phyloP scores from a whole-genome alignment of 2,113 vertebrate species.

The Brachypteracias leptosomus region DNA sequence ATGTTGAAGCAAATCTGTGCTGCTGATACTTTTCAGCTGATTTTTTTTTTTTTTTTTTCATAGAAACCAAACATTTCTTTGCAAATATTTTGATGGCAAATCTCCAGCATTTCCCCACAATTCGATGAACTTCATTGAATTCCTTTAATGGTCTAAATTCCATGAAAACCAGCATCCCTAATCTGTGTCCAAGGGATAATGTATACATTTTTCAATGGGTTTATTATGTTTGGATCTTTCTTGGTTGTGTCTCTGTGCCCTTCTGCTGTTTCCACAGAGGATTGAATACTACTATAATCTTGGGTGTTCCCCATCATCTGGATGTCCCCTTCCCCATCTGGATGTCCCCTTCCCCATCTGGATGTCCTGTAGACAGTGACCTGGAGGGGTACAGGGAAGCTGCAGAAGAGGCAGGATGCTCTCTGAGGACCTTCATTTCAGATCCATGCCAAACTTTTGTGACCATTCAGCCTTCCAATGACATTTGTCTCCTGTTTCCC shows the following conservation, averaged over 20 bases:
- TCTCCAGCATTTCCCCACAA: neutral
- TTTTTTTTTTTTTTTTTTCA: neutral
- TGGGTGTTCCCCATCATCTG: neutral
- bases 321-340: neutral
- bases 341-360: neutral
- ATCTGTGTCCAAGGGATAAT: neutral
- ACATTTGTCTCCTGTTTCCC: neutral
- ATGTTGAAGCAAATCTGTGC: neutral
- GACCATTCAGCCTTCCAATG: neutral
- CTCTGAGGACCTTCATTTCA: neutral
- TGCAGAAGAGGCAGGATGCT: neutral
- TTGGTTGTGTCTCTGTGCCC: neutral
- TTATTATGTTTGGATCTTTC: neutral
- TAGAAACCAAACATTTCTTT: neutral
- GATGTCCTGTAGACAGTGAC: neutral
- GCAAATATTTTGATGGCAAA: slow-evolving; percentile 30
- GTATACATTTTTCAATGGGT: neutral
- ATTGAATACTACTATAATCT: neutral
- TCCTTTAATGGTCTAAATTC: neutral
- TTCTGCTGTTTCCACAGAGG: neutral
- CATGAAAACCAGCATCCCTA: neutral
- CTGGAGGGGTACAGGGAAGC: neutral
- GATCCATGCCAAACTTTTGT: neutral
- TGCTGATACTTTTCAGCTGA: neutral
- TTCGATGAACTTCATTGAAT: neutral